Conservation (phyloP, 2,888 invertebrate species). For the Latheticus oryzae region DNA sequence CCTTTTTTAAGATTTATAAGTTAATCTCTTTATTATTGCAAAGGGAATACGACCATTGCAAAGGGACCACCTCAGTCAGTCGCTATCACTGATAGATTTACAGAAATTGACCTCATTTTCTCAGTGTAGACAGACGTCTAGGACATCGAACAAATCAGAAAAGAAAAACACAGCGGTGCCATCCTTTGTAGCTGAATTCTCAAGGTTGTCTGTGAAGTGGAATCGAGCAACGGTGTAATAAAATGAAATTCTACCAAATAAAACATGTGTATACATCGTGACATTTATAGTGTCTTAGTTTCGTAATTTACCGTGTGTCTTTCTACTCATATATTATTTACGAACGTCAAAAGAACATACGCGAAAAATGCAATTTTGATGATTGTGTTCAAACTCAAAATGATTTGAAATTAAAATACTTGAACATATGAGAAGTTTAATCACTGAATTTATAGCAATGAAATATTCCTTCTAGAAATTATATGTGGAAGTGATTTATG, state of each 20-base stretch:
- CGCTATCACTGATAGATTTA: constrained; percentile 12
- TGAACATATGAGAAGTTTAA: too few relatives aligned
- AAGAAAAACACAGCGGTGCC: constrained; percentile 1
- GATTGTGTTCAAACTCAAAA: too few relatives aligned
- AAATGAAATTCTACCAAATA: not conserved
- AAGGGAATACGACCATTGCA: constrained; percentile 3
- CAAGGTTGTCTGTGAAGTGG: not conserved
- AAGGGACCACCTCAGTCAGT: not conserved
- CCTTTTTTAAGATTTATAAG: too few relatives aligned
- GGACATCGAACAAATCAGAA: constrained; percentile 23
- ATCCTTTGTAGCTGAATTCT: constrained; percentile 4
- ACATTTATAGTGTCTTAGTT: too few relatives aligned
- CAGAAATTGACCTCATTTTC: constrained; percentile 25
- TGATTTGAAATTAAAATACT: too few relatives aligned
- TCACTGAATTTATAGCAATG: too few relatives aligned
- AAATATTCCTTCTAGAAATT: not conserved
- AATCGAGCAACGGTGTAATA: constrained; percentile 7
- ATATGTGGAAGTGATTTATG: constrained; percentile 1
- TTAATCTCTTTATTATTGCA: constrained; percentile 1
- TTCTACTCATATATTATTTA: too few relatives aligned
- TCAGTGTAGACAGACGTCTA: constrained; percentile 12
- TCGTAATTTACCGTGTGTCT: too few relatives aligned
- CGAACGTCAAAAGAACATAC: too few relatives aligned
- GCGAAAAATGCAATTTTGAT: too few relatives aligned
- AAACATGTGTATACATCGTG: constrained; percentile 5